phyloP scores from a whole-genome alignment of 2,113 vertebrate genomes.

The Rutilus rutilus region DNA sequence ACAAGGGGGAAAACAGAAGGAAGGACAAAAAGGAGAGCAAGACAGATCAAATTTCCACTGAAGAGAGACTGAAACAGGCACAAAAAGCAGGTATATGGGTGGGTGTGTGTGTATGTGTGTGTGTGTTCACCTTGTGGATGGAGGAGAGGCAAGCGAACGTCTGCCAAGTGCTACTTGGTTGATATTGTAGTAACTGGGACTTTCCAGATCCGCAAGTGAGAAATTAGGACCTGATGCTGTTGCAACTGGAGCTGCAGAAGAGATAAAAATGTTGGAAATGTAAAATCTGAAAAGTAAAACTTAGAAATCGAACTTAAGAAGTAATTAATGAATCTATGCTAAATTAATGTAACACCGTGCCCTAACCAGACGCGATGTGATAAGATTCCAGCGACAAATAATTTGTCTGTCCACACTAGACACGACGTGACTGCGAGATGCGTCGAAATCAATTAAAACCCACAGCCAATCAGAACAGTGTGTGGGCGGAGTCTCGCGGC shows the following conservation, averaged over 20 bases:
- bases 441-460: too few relatives aligned
- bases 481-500: too few relatives aligned
- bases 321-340: neutral
- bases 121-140: slow-evolving; percentile 84
- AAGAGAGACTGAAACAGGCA: neutral
- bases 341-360: neutral
- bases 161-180: slow-evolving; percentile 93
- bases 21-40: slow-evolving; percentile 17
- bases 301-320: neutral
- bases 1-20: slow-evolving; percentile 24
- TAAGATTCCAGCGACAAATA: too few relatives aligned
- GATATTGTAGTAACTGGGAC: slow-evolving; percentile 94
- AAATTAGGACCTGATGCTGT: slow-evolving; percentile 93
- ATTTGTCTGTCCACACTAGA: too few relatives aligned
- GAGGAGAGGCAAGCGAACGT: slow-evolving; percentile 90
- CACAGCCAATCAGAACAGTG: too few relatives aligned
- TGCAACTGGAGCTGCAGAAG: slow-evolving; percentile 84
- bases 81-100: slow-evolving; percentile 47
- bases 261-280: neutral
- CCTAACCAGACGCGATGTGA: too few relatives aligned
- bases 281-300: neutral
- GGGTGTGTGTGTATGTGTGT: neutral
- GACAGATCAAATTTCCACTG: slow-evolving; percentile 5
- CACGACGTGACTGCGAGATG: too few relatives aligned
- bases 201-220: slow-evolving; percentile 93